Evolutionary conservation across 2,888 invertebrate genomes (phyloP).

Genomic region (Stenolophus ochropezus): DNA sequence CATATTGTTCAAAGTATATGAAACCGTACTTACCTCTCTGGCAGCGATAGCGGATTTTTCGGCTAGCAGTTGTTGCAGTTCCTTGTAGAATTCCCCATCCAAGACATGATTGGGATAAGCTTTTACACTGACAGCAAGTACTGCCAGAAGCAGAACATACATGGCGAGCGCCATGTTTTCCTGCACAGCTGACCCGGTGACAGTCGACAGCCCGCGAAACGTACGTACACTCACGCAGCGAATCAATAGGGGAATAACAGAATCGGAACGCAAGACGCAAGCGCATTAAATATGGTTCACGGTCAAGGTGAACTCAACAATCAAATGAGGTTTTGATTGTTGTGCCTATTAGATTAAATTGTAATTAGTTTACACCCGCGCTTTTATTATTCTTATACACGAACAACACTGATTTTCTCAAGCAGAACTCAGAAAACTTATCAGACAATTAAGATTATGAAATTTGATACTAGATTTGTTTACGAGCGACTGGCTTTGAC

Average conservation of each 20-base stretch:
- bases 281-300: constrained; percentile 29
- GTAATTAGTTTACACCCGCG: not conserved
- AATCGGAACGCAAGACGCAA: constrained; percentile 46
- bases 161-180: constrained; percentile 53
- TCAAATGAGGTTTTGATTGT: constrained; percentile 6
- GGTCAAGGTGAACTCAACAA: constrained; percentile 40
- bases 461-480: too few species aligned
- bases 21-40: constrained; percentile 66
- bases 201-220: constrained; percentile 52
- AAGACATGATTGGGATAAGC: constrained; percentile 63
- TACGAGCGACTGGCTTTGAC: too few species aligned
- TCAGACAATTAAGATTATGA: not conserved
- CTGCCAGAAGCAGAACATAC: constrained; percentile 58
- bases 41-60: constrained; percentile 69
- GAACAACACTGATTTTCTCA: not conserved
- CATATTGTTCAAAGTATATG: not conserved
- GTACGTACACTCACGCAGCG: not conserved
- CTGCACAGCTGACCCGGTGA: constrained; percentile 27
- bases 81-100: constrained; percentile 74
- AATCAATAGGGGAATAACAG: too few species aligned
- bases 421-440: not conserved
- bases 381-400: not conserved
- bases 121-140: constrained; percentile 55
- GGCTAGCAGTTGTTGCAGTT: constrained; percentile 75
- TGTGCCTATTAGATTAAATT: not conserved